Percentiles rank a stretch among this genome's conserved stretches.
Conservation (phyloP, 2,888 invertebrate species). For the Ectemnius continuus region DNA sequence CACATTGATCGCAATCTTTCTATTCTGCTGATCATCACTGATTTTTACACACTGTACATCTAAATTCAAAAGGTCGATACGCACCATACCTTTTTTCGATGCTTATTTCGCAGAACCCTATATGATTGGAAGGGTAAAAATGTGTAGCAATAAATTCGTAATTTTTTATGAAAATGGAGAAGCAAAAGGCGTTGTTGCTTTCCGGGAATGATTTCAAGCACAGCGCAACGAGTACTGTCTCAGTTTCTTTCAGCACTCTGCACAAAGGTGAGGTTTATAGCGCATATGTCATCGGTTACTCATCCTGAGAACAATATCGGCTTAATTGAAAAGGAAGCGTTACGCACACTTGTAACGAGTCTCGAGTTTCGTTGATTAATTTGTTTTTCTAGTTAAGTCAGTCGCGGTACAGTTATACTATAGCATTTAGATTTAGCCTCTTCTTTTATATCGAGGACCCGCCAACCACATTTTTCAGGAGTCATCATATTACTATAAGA, state of each 20-base stretch:
- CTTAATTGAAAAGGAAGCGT: constrained; percentile 5
- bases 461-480: constrained; percentile 11
- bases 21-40: neutral
- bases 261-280: constrained; percentile 18
- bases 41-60: neutral
- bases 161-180: constrained; percentile 5
- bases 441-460: constrained; percentile 64
- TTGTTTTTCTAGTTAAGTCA: constrained; percentile 44
- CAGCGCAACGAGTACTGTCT: neutral
- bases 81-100: constrained; percentile 3
- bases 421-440: constrained; percentile 56
- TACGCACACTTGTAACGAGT: constrained; percentile 10
- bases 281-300: neutral
- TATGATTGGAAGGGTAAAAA: constrained; percentile 10
- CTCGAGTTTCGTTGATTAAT: constrained; percentile 21
- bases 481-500: constrained; percentile 23
- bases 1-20: too few species aligned
- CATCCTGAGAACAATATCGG: neutral
- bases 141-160: constrained; percentile 8
- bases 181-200: neutral
- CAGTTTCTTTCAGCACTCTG: neutral
- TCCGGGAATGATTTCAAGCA: neutral
- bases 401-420: constrained; percentile 62
- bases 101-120: neutral
- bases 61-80: neutral